Evolutionary conservation across 1,140 invertebrate genomes (phyloP), one percentile per base, ranked within the genome.

Genomic region (Gonatopus flavifemur): DNA sequence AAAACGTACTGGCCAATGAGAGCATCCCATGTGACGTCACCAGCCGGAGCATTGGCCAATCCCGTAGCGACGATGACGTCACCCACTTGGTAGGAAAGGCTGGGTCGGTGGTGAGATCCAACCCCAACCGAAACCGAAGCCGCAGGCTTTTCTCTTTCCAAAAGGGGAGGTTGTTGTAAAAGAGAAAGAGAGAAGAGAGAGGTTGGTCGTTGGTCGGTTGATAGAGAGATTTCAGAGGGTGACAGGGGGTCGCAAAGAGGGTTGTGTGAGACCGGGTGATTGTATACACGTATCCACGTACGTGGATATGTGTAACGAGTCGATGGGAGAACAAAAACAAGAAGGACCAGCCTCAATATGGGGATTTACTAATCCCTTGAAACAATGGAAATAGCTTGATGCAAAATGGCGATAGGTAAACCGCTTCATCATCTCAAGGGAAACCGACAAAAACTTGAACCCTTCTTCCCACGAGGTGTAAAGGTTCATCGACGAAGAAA

Each of bases 1-100:
- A 77, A 75, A 75, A 76, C 64, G 67, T 64, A 66, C 69, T 59
- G 64, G 64, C 74, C 74, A 77, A 74, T 76, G 70, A 70, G 67
- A 54, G 59, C 61, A 63, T 66, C 46, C 55, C 54, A 58, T 60
- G 59, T 72, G 73, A 76, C 70, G 72, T 77, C 72, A 75, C 64
- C n/a, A 48, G 62, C 56, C 62, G 55, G 59, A 51, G 60, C 62
- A 60, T 63, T 60, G 67, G 66, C 74, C 72, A 76, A 76, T 76
- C 68, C 66, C 56, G 56, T 60, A 52, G 56, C 60, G 50, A 56
- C 55, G 58, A 61, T 72, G 67, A 74, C 70, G 72, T 73, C 64
- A 66, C 61, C 21, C 54, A 52, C 49, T 39, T 44, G 55, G 54
- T 53, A 55, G 43, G 59, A 59, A 59, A 61, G 33, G 25, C 6